Evolutionary conservation across 2,113 vertebrate genomes (phyloP), one percentile per base, ranked within the genome.

Genomic region (Cheirogaleus medius): DNA sequence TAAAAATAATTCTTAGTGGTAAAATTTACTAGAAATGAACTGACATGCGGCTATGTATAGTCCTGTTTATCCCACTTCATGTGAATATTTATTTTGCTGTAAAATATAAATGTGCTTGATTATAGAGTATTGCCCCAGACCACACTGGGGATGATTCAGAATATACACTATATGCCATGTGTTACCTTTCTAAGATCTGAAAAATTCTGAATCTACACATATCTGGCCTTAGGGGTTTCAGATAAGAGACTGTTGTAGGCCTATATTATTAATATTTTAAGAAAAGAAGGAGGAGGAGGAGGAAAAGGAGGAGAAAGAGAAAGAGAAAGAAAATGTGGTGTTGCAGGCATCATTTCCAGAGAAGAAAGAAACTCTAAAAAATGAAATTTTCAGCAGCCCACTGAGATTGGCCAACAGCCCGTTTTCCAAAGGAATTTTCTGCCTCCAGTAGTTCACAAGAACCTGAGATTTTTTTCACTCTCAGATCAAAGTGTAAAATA

Each of bases 351-450:
- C 49, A 58, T 69, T 88, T 96, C 60, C 29, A 76, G 68, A 52
- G 27, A 84, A 78, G 60, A 63, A 83, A 89, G 56, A 74, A 85
- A 68, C 42, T 64, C 49, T 90, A 69, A 74, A 64, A 81, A 92
- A 64, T 44, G n/a, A 49, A 27, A 42, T n/a, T 66, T 63, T 37
- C 20, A 37, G 86, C 44, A 47, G 60, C 47, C 27, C 66, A 10
- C 7, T 42, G 90, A 84, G 56, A 54, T 4, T 87, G 77, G 66
- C 58, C 47, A 63, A 56, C 8, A 32, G 64, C 52, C 71, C 77
- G 13, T 82, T 92, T 97, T 87, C 76, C 82, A 54, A 47, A 94
- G 80, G 74, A 66, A 63, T 81, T 64, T 66, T 74, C 73, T 93
- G 47, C 78, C 42, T 83, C 42, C 32, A 23, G 37, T 21, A 39